These are phyloP conservation scores for Thalpophila matura DNA, from an alignment of 2,888 invertebrate species.

Conservation along the genomic window DNA sequence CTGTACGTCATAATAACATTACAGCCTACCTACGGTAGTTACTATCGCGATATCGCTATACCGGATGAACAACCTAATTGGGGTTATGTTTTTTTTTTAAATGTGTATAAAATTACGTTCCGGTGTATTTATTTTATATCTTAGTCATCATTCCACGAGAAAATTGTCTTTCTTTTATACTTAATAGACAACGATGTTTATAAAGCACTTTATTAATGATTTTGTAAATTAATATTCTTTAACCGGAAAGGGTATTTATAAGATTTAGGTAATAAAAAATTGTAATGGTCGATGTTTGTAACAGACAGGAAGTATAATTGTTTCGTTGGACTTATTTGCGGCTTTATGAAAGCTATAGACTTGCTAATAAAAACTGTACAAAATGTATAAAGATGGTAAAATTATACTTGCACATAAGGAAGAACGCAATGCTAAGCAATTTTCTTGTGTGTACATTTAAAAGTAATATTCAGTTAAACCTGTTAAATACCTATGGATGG, in stretches of 20 bases:
- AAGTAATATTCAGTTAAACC: too few relatives aligned
- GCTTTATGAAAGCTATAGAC: slow-evolving; percentile 53
- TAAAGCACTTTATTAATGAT: slow-evolving; percentile 20
- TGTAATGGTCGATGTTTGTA: slow-evolving; percentile 27
- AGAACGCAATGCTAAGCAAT: too few relatives aligned
- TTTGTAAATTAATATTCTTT: slow-evolving; percentile 39
- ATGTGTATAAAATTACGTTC: slow-evolving; percentile 1
- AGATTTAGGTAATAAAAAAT: slow-evolving; percentile 40
- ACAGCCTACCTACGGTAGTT: slow-evolving; percentile 9
- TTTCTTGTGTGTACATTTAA: too few relatives aligned
- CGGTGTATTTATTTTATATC: slow-evolving; percentile 26
- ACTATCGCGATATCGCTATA: slow-evolving; percentile 28
- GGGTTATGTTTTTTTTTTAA: slow-evolving; percentile 9
- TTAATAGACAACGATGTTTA: slow-evolving; percentile 50
- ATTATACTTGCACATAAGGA: neutral
- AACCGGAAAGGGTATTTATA: slow-evolving; percentile 62
- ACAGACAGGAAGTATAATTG: slow-evolving; percentile 21
- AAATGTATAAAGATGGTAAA: slow-evolving; percentile 15
- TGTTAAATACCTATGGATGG: too few relatives aligned
- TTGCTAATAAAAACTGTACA: slow-evolving; percentile 54
- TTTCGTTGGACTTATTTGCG: slow-evolving; percentile 27
- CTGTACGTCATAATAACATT: slow-evolving; percentile 34
- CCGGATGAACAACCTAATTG: slow-evolving; percentile 31
- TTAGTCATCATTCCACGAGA: slow-evolving; percentile 37
- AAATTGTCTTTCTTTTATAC: slow-evolving; percentile 15